Evolutionary conservation across 2,888 invertebrate species (phyloP), one percentile per base, ranked within the genome.

Genomic region (Schizaphis graminum): DNA sequence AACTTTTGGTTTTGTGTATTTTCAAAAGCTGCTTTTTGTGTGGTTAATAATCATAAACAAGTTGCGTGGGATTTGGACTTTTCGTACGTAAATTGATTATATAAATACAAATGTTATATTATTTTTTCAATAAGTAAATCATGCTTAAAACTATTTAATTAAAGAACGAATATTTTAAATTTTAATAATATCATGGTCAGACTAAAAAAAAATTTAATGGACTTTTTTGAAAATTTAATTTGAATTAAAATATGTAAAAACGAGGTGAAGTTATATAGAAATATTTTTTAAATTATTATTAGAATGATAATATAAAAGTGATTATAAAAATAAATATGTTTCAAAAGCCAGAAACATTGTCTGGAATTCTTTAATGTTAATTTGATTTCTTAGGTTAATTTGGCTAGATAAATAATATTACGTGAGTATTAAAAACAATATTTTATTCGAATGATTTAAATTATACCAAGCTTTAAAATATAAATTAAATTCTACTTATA

Each of bases 1-100:
- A 87, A 87, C 87, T 87, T 85, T 85, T 85, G 44, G 26, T 85
- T 85, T 85, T 44, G 85, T 44, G 85, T 85, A 44, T 85, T 85
- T 44, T 44, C 10, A 85, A 85, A 44, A 86, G 28, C 47, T 86
- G 86, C 86, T 77, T 77, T 77, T 77, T 77, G 21, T 35, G 35
- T 21, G 35, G 21, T 7, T 35, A 21, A 77, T 77, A 77, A 77
- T 21, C 21, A 77, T 35, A 77, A 77, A 35, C 77, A 77, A 77
- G 77, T 35, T 77, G 77, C 35, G 35, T 35, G 77, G 35, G 77
- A 7, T 35, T 77, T 21, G 77, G 35, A 35, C 16, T 21, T 77
- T 77, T 77, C 35, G 3, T 67, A 5, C 21, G 35, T 21, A 35
- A 35, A 35, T 77, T 77, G 7, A 35, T 77, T 77, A 77, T 77